Percentiles rank a stretch among this genome's conserved stretches.
phyloP scores from a whole-genome alignment of 2,888 invertebrate species.

The Aquatica leii region DNA sequence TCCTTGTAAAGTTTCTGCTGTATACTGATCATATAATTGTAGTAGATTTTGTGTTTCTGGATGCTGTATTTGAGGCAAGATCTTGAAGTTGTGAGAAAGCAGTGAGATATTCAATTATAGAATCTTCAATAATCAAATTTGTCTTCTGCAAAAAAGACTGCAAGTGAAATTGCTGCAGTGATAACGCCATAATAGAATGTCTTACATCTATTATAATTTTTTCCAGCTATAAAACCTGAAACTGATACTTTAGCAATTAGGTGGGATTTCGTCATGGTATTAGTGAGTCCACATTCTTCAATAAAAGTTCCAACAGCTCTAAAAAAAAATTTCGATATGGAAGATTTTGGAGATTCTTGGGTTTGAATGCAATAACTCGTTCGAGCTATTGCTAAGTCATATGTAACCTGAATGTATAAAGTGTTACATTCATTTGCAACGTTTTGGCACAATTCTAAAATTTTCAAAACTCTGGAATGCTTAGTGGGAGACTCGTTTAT shows the following conservation, averaged over 20 bases:
- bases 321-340: constrained; percentile 31
- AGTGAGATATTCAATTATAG: too few relatives aligned
- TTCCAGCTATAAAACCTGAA: constrained; percentile 42
- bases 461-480: constrained; percentile 40
- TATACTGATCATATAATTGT: constrained; percentile 34
- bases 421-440: constrained; percentile 42
- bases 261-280: constrained; percentile 41
- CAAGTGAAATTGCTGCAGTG: too few relatives aligned
- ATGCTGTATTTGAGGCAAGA: not conserved
- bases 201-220: constrained; percentile 50
- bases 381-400: constrained; percentile 51
- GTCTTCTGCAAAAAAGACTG: too few relatives aligned
- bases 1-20: constrained; percentile 40
- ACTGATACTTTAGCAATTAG: constrained; percentile 46
- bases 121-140: too few relatives aligned
- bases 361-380: constrained; percentile 30
- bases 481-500: constrained; percentile 51
- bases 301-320: constrained; percentile 48
- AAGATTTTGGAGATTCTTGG: not conserved
- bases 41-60: constrained; percentile 23
- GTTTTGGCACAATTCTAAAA: constrained; percentile 45
- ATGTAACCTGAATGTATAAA: constrained; percentile 45
- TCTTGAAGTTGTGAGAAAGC: constrained; percentile 20
- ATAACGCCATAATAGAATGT: too few relatives aligned
- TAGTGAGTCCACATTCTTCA: constrained; percentile 38